These are phyloP conservation scores for Salpingus planirostris DNA, from an alignment of 2,888 invertebrate genomes.

Conservation along the genomic window DNA sequence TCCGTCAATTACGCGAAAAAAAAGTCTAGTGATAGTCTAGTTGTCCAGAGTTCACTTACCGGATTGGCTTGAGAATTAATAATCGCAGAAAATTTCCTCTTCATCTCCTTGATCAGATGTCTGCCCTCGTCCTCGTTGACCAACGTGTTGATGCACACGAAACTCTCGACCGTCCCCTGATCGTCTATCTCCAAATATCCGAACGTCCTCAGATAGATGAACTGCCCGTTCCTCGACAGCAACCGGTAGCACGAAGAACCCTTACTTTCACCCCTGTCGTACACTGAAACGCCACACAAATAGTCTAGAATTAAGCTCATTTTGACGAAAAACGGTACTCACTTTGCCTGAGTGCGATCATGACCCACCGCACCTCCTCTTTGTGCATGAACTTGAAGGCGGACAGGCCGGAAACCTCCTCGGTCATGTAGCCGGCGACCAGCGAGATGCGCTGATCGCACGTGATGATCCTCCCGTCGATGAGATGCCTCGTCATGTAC, in stretches of 20 bases:
- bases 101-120: constrained; percentile 68
- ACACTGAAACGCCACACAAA: constrained; percentile 49
- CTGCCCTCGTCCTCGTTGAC: constrained; percentile 66
- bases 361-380: constrained; percentile 83
- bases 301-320: neutral
- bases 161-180: constrained; percentile 71
- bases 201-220: constrained; percentile 74
- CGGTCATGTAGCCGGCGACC: constrained; percentile 81
- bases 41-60: constrained; percentile 9
- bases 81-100: constrained; percentile 65
- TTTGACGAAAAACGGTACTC: constrained; percentile 35
- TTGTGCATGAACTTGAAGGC: constrained; percentile 86
- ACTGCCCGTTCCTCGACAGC: constrained; percentile 71
- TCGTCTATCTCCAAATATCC: constrained; percentile 79
- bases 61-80: constrained; percentile 21
- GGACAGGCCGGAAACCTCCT: constrained; percentile 79
- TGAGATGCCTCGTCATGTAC: constrained; percentile 80
- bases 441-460: constrained; percentile 86
- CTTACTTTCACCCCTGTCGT: constrained; percentile 71
- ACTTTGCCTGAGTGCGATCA: constrained; percentile 80
- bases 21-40: neutral
- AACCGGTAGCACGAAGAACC: constrained; percentile 83
- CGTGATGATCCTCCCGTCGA: constrained; percentile 82
- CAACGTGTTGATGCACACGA: constrained; percentile 78
- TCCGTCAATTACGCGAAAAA: too few species aligned